Evolutionary conservation across 2,797 vertebrate species (phyloP).

Genomic region (Lophotriccus pileatus): DNA sequence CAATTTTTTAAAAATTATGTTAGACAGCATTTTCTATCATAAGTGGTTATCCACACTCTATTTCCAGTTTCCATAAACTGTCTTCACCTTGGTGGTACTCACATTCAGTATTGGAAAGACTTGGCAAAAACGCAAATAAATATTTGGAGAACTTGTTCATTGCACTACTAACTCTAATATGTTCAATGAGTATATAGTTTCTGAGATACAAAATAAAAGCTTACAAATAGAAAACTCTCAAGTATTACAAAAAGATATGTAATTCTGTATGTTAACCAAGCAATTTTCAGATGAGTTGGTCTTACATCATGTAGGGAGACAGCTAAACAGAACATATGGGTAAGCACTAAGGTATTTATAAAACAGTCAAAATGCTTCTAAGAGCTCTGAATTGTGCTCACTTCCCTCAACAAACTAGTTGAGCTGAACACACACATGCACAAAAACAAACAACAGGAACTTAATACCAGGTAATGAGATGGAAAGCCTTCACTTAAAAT

Average conservation of each 20-base stretch:
- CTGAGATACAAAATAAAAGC: conserved; percentile 26
- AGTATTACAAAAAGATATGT: neutral
- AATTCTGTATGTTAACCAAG: neutral
- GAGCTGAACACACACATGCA: neutral
- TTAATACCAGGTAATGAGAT: neutral
- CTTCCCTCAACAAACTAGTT: neutral
- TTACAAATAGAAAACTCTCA: neutral
- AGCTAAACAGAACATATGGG: neutral
- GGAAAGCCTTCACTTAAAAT: neutral
- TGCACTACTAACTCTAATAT: neutral
- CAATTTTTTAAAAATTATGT: neutral
- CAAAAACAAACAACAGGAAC: neutral
- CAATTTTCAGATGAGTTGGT: neutral
- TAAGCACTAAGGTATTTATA: neutral
- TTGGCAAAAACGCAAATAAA: neutral
- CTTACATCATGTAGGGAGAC: neutral
- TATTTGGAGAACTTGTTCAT: neutral
- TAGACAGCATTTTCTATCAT: neutral
- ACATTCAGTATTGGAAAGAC: neutral
- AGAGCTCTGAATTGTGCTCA: neutral
- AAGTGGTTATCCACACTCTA: neutral
- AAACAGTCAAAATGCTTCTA: conserved; percentile 7
- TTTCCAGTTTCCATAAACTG: neutral
- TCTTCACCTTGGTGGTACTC: neutral
- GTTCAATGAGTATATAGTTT: neutral